Base-by-base conservation (phyloP, 2,888 invertebrate species). In the Trachelus stipa region DNA sequence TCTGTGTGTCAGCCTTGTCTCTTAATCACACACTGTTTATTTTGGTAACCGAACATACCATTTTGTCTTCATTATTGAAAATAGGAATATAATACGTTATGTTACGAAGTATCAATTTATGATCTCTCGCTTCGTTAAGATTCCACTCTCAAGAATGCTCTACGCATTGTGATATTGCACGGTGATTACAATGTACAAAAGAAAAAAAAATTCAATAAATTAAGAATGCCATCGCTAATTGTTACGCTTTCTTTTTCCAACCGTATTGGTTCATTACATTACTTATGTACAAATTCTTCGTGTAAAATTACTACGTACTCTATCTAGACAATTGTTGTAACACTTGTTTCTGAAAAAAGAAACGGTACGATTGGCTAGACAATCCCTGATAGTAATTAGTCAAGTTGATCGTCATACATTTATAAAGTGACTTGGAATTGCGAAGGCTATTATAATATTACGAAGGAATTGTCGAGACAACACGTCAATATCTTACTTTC, bases 211-310 rank as follows among this genome's bases (percentile, higher is more conserved):
- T 12, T 34, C 73, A 83, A 83, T 80, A 79, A 86, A 83, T 84
- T 81, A 86, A 82, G 74, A 79, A 74, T 79, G 77, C 81, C 82
- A 81, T 80, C 75, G 76, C 77, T 74, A 74, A 56, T 74, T 56
- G 68, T 15, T 34, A 79, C 74, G 40, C 74, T 76, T 34, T 23
- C 33, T 23, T 15, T 30, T 34, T 23, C 74, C 69, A 76, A 74
- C 76, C 73, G 12, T 68, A 34, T 84, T 83, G 84, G 84, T 84
- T 84, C 83, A 76, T 83, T 82, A 82, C 81, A 77, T 80, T 71
- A 79, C 78, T 82, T 84, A 82, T 81, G 80, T 85, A 86, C 82
- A 86, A 85, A 83, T 83, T 81, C 82, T 79, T 81, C 78, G 79
- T 83, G 81, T 81, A 84, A 85, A 85, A 82, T 77, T 80, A 71